Evolutionary conservation across 2,888 invertebrate species (phyloP), one percentile per base, ranked within the genome.

Genomic region (Hybos culiciformis): DNA sequence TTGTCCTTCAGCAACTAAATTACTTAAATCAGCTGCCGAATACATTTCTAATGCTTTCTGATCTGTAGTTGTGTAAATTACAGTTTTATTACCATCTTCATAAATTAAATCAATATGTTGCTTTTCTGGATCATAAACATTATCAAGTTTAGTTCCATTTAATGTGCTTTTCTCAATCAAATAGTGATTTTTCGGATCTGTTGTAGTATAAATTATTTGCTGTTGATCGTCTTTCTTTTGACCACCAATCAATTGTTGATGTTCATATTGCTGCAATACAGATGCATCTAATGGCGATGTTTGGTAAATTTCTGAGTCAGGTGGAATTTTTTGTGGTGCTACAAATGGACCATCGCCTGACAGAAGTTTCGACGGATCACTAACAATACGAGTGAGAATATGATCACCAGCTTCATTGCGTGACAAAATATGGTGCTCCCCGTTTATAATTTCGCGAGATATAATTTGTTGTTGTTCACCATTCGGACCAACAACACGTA

Each of bases 51-150:
- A 76, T 37, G 83, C 77, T 62, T 84, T 83, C 58, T 83, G 83
- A 59, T 84, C 83, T 45, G 58, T 80, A 46, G 81, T 80, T 41
- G 84, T 84, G 56, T 85, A 85, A 61, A 84, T 84, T 46, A 85
- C 83, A 3, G 84, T 84, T 61, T 85, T 83, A 59, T 83, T 83
- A 37, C 84, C 84, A 56, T 84, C 84, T 59, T 84, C 83, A 65
- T 84, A 85, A 56, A 85, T 85, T 56, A 85, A 69, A 63, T 85
- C 84, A 61, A 84, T 83, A 53, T 83, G 81, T 41, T 45, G 26
- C 14, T 34, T 11, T 36, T 83, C 80, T 41, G 39, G 21, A 39
- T 45, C 20, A 21, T 33, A 11, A 34, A 23, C 29, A 45, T 26
- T 29, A 38, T 24, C 14, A 29, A 29, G n/a, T 29, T n/a, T n/a